A percentile compares a stretch with the other conserved stretches of the same genome.
Conservation (phyloP, 2,797 vertebrate genomes). For the Pseudocheirus occidentalis region DNA sequence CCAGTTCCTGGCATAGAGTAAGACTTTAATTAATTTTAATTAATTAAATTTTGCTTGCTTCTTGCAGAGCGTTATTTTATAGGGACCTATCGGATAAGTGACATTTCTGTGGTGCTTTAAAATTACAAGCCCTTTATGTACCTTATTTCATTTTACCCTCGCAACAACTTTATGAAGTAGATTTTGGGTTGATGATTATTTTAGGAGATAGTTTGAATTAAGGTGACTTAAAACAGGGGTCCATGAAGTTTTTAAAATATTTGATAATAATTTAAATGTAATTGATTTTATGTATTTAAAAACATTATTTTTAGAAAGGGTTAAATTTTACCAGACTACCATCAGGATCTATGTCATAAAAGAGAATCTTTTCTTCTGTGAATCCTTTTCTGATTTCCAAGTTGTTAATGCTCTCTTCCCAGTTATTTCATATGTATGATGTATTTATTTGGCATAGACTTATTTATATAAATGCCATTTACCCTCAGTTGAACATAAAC, state of each 20-base stretch:
- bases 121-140: not conserved
- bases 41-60: not conserved
- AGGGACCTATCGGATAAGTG: not conserved
- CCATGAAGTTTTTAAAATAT: not conserved
- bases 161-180: not conserved
- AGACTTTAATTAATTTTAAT: not conserved
- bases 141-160: not conserved
- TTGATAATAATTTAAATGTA: not conserved
- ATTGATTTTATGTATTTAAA: not conserved
- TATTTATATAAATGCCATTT: not conserved
- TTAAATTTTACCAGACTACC: not conserved
- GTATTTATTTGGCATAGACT: not conserved
- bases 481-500: not conserved
- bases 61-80: not conserved
- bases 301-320: not conserved
- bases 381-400: not conserved
- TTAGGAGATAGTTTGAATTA: not conserved
- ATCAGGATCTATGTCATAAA: not conserved
- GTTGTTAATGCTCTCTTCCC: not conserved
- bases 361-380: not conserved
- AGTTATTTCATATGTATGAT: not conserved
- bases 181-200: not conserved
- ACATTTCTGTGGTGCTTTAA: not conserved
- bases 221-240: not conserved
- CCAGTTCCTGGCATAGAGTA: not conserved